Conservation (phyloP, 2,888 invertebrate genomes). For the Napeogenes sylphis region DNA sequence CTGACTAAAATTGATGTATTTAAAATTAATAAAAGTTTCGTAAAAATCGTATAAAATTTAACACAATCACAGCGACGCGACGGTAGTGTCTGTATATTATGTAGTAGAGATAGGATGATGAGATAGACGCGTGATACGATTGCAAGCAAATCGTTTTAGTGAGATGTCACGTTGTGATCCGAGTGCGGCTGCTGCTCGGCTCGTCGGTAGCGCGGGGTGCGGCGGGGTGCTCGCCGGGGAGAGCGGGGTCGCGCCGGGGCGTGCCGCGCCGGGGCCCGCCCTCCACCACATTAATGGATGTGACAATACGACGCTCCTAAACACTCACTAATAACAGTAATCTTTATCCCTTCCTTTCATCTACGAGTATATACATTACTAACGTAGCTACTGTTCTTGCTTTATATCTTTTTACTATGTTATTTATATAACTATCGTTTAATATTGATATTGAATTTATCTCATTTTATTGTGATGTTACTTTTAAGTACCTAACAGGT, state of each 20-base stretch:
- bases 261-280: constrained; percentile 59
- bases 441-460: background rate
- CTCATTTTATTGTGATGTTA: background rate
- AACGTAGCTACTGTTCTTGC: constrained; percentile 5
- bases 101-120: constrained; percentile 44
- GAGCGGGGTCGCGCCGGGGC: constrained; percentile 28
- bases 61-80: constrained; percentile 7
- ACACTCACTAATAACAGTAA: constrained; percentile 59
- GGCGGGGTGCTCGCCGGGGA: constrained; percentile 33
- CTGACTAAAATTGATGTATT: no score
- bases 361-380: constrained; percentile 16
- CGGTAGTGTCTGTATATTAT: constrained; percentile 15
- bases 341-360: constrained; percentile 58
- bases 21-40: no score
- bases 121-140: constrained; percentile 64
- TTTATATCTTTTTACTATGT: background rate
- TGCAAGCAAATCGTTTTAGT: constrained; percentile 68
- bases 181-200: constrained; percentile 19
- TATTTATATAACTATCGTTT: background rate
- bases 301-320: constrained; percentile 74
- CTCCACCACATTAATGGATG: constrained; percentile 69
- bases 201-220: constrained; percentile 33
- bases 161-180: constrained; percentile 44
- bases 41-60: no score
- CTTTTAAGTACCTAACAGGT: no score